These are phyloP conservation scores for Automeris io DNA, from an alignment of 2,888 invertebrate genomes.

Conservation along the genomic window DNA sequence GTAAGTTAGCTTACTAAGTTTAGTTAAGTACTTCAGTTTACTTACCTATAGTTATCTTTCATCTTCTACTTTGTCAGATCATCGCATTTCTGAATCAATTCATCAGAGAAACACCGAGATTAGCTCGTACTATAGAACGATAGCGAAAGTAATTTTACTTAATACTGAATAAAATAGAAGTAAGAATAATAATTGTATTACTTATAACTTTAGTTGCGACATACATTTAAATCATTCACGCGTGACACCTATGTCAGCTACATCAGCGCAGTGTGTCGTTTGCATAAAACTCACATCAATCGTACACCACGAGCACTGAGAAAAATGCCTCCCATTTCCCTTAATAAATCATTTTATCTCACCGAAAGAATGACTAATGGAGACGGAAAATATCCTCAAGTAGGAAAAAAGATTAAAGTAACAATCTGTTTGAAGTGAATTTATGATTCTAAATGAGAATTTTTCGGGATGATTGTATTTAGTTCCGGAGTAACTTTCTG, in stretches of 20 bases:
- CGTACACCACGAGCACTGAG: slow-evolving; percentile 12
- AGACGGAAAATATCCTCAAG: slow-evolving; percentile 38
- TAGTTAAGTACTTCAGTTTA: no score
- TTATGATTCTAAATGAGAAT: slow-evolving; percentile 20
- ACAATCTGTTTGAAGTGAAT: slow-evolving; percentile 41
- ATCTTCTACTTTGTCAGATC: no score
- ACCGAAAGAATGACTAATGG: slow-evolving; percentile 60
- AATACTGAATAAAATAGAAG: no score
- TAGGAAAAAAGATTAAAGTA: slow-evolving; percentile 49
- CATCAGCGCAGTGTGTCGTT: slow-evolving; percentile 10
- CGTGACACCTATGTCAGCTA: slow-evolving; percentile 3
- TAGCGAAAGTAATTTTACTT: no score
- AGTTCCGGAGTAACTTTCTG: slow-evolving; percentile 13
- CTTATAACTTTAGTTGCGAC: neutral
- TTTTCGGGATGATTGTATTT: slow-evolving; percentile 17
- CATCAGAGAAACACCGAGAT: no score
- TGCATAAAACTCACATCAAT: slow-evolving; percentile 15
- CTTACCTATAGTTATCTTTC: no score
- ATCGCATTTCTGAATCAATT: no score
- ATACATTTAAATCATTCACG: slow-evolving; percentile 13
- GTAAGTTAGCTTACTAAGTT: no score
- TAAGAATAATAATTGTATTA: no score
- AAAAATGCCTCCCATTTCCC: slow-evolving; percentile 30
- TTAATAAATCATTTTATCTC: slow-evolving; percentile 64
- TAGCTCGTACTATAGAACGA: no score